A percentile compares a stretch with the other conserved stretches of the same genome.
Conservation (phyloP, 2,888 invertebrate species). For the Sminthurinus aureus region DNA sequence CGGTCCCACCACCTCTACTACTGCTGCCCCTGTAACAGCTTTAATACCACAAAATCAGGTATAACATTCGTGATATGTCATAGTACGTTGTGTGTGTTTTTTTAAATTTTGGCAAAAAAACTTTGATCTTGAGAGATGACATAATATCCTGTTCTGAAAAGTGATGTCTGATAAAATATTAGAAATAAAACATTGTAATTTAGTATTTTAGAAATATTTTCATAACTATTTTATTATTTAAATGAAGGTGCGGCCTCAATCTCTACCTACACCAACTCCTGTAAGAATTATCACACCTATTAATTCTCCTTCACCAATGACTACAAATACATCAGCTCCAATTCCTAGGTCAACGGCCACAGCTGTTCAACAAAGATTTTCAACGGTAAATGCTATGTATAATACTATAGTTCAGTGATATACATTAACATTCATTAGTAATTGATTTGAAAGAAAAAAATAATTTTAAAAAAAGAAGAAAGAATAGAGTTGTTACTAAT, state of each 20-base stretch:
- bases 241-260: slow-evolving; percentile 50
- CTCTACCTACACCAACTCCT: slow-evolving; percentile 45
- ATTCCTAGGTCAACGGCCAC: slow-evolving; percentile 65
- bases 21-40: slow-evolving; percentile 58
- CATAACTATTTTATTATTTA: background rate
- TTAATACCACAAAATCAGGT: slow-evolving; percentile 57
- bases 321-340: slow-evolving; percentile 35
- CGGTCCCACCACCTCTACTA: slow-evolving; percentile 62
- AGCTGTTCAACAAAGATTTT: slow-evolving; percentile 69
- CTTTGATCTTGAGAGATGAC: no score
- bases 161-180: no score
- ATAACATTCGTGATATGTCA: slow-evolving; percentile 28
- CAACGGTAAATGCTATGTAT: slow-evolving; percentile 63
- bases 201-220: background rate
- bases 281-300: slow-evolving; percentile 58
- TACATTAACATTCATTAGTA: no score
- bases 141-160: no score
- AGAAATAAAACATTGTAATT: no score
- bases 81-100: background rate
- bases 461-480: no score
- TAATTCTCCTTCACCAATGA: slow-evolving; percentile 46
- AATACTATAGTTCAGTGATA: background rate
- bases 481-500: slow-evolving; percentile 11
- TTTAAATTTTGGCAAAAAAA: no score
- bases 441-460: no score